Conservation (phyloP, 2,888 invertebrate genomes). For the Fragum sueziense region DNA sequence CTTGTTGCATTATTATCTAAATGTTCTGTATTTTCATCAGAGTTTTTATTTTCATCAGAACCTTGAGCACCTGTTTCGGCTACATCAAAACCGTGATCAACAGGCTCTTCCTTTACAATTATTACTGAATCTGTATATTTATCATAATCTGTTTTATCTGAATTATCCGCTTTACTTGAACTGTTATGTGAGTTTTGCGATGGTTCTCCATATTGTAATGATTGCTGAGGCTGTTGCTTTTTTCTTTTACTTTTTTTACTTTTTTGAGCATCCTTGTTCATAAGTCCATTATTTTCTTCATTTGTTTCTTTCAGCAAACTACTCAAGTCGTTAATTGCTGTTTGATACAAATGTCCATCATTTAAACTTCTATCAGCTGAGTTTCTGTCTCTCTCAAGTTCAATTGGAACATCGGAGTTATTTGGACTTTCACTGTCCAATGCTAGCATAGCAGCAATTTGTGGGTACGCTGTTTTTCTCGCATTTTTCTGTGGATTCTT, state of each 20-base stretch:
- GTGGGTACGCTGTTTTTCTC: slow-evolving; percentile 16
- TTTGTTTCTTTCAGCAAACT: slow-evolving; percentile 40
- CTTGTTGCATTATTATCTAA: neutral
- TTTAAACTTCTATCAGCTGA: neutral
- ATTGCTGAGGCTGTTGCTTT: slow-evolving; percentile 32
- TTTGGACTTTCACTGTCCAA: neutral
- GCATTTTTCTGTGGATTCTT: neutral
- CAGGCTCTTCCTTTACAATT: slow-evolving; percentile 45
- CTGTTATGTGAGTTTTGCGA: neutral
- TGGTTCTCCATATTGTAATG: neutral
- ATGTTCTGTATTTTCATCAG: neutral
- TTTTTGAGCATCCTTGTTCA: slow-evolving; percentile 6
- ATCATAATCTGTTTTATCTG: neutral
- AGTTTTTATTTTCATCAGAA: neutral
- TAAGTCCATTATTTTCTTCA: too few relatives aligned
- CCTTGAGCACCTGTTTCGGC: neutral
- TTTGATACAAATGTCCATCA: slow-evolving; percentile 21
- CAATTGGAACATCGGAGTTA: neutral
- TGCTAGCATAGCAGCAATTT: slow-evolving; percentile 22
- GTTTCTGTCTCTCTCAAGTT: neutral
- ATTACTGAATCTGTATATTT: slow-evolving; percentile 10
- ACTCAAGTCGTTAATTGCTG: slow-evolving; percentile 44
- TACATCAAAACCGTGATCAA: slow-evolving; percentile 41
- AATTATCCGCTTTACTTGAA: neutral
- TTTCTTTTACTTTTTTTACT: slow-evolving; percentile 40